Evolutionary conservation across 2,888 invertebrate genomes (phyloP), one percentile per base, ranked within the genome.

Genomic region (Lycophotia porphyrea): DNA sequence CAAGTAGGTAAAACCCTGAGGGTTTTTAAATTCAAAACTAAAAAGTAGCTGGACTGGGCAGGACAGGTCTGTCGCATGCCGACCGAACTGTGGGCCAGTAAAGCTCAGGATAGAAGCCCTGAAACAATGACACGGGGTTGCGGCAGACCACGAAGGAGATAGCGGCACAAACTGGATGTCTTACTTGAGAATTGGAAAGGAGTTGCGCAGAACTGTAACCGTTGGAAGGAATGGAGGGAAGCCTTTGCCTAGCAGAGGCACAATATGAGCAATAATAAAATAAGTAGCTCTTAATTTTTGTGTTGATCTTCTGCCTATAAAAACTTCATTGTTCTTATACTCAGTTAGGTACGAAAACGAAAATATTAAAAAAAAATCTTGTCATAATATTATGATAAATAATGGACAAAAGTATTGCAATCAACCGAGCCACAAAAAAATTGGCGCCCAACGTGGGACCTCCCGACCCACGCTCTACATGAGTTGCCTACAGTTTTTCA

Each of bases 371-470:
- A 58, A 24, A 11, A 52, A 71, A 42, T 0, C 0, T 34, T 3
- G 0, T 39, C 0, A 27, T 9, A 31, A 31, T 21, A 39, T 5
- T 31, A 24, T 58, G 47, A 47, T 7, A 47, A 3, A 34, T 31
- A 7, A 44, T 21, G 21, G 1, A n/a, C 8, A 77, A 66, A 21
- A 31, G 18, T 27, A 47, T 8, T 0, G 21, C 5, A 44, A n/a
- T 7, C 18, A 63, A 42, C 13, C 1, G 1, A 1, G 24, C 15
- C 52, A 36, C 21, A 47, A 71, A 44, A 3, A 13, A 44, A 65
- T 44, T 76, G 82, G 82, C 77, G 52, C 61, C 66, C 82, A 47
- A 76, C 77, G 24, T 31, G 77, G 76, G 61, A 66, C 65, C 7
- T n/a, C 2, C 15, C n/a, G 5, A 65, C 36, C 9, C 15, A 27